Evolutionary conservation across 2,888 invertebrate genomes (phyloP).

Genomic region (Sesia bembeciformis): DNA sequence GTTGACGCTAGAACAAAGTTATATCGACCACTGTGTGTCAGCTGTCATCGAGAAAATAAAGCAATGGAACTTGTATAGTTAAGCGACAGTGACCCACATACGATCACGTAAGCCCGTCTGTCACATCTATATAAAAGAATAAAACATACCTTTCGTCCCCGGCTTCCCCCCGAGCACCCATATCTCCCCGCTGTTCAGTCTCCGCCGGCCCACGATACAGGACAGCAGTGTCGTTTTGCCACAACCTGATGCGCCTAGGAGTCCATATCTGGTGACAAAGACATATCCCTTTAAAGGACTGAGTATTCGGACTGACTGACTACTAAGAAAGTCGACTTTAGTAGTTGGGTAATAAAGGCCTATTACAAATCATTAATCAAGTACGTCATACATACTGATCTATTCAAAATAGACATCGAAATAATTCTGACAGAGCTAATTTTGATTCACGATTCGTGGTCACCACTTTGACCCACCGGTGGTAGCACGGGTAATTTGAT

Average conservation of each 20-base stretch:
- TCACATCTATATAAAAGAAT: not conserved
- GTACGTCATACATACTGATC: no score
- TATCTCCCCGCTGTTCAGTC: conserved; percentile 90
- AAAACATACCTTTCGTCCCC: conserved; percentile 79
- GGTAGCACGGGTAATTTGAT: no score
- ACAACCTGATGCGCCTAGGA: conserved; percentile 95
- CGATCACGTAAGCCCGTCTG: no score
- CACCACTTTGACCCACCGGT: no score
- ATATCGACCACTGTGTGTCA: no score
- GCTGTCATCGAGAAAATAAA: no score
- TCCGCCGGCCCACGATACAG: conserved; percentile 91
- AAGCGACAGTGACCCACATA: no score
- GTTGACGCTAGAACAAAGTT: no score
- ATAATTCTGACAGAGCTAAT: no score
- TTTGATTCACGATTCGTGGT: no score
- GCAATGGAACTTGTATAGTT: no score
- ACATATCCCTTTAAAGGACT: not conserved
- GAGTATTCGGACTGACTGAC: not conserved
- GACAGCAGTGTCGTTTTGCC: conserved; percentile 96
- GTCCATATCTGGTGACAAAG: conserved; percentile 83
- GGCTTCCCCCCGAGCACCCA: conserved; percentile 93
- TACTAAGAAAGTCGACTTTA: not conserved
- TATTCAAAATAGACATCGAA: no score
- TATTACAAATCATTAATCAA: not conserved
- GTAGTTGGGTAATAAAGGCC: not conserved